These are phyloP conservation scores for Vespertilio murinus DNA, from an alignment of 2,797 vertebrate genomes.

Conservation along the genomic window DNA sequence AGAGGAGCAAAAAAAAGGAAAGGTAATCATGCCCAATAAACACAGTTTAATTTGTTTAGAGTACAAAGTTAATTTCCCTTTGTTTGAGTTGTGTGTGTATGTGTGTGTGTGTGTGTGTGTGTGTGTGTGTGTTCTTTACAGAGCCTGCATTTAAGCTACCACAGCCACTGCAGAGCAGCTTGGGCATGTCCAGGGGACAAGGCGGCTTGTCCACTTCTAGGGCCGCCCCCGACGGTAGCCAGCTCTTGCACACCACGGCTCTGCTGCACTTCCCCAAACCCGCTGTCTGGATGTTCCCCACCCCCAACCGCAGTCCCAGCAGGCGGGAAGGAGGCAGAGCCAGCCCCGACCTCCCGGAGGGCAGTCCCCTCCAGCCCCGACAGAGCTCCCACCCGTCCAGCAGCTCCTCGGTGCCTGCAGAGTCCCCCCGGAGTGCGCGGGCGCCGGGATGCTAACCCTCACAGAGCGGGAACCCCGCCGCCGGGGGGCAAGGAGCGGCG, in stretches of 20 bases:
- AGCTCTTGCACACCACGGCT: background rate
- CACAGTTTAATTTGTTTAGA: background rate
- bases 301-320: constrained; percentile 52
- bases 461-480: background rate
- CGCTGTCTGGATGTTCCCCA: constrained; percentile 25
- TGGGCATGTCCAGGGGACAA: background rate
- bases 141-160: background rate
- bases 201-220: background rate
- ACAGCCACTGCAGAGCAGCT: background rate
- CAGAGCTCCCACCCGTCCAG: background rate
- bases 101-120: background rate
- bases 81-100: constrained; percentile 53
- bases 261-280: background rate
- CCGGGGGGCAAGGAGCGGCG: background rate
- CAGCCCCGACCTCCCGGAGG: background rate
- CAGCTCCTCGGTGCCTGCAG: background rate
- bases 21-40: background rate
- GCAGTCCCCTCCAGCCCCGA: background rate
- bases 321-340: constrained; percentile 45
- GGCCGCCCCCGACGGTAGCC: background rate
- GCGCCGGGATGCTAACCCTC: background rate
- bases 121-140: background rate
- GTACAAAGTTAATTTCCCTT: constrained; percentile 68
- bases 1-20: background rate
- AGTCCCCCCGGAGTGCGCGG: background rate